Percentiles rank a stretch among this genome's conserved stretches.
These are phyloP conservation scores for Balearica regulorum DNA, from an alignment of 2,797 vertebrate genomes.

Conservation along the genomic window DNA sequence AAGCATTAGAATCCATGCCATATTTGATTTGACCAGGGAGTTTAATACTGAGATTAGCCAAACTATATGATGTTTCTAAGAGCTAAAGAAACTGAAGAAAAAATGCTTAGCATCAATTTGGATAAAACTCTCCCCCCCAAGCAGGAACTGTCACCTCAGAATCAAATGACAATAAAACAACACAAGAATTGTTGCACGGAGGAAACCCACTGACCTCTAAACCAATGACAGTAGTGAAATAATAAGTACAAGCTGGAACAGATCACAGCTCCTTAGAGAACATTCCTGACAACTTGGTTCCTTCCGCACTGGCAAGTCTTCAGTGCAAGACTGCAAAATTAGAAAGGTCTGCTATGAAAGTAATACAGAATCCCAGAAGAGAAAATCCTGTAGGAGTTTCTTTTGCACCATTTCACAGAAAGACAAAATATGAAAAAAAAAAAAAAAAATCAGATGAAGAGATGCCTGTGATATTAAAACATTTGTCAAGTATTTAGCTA, in stretches of 20 bases:
- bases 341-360: not conserved
- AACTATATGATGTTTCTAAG: not conserved
- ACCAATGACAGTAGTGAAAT: not conserved
- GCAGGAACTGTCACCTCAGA: not conserved
- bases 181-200: not conserved
- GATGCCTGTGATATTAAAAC: not conserved
- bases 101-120: not conserved
- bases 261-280: not conserved
- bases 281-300: not conserved
- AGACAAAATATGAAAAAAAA: not conserved
- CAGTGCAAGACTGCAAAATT: not conserved
- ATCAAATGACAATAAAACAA: not conserved
- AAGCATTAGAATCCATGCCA: not conserved
- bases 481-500: not conserved
- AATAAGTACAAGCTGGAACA: not conserved
- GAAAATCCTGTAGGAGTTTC: not conserved
- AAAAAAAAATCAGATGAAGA: not conserved
- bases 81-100: not conserved
- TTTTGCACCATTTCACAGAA: not conserved
- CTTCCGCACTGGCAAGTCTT: not conserved
- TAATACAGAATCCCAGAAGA: not conserved
- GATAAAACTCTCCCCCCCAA: not conserved
- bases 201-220: not conserved
- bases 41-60: not conserved
- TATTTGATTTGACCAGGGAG: not conserved